Evolutionary conservation across 92 coral and sea anemone species (phyloP), one percentile per base, ranked within the genome.

Genomic region (Blastomussa wellsi): DNA sequence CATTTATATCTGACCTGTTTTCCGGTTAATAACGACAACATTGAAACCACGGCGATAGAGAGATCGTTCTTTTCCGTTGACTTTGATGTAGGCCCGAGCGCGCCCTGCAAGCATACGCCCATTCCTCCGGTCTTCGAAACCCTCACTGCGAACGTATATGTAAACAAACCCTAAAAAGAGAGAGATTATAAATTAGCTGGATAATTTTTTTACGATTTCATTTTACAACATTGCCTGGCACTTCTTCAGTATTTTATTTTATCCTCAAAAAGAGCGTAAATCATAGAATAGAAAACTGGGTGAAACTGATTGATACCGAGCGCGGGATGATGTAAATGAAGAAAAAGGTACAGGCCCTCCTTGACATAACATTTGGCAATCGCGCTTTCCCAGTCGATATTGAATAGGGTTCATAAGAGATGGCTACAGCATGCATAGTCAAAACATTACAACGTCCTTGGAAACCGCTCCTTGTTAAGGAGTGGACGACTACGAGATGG

Each of bases 41-140:
- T 85, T 49, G 19, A 77, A 33, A 49, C 88, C 88, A 16, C 88
- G 82, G 24, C 52, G 47, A 3, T 19, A 17, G 11, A 7, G 55
- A 17, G 88, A 77, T 31, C 48, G 37, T 10, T 85, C 83, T 35
- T 9, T 55, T 38, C 83, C 78, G 71, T 85, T 85, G 12, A 85
- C 88, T 35, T 77, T 76, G 65, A 85, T 85, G 77, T 76, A 59
- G 36, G 88, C 88, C 8, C 82, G 62, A 32, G 74, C 47, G 14
- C 55, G 55, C 9, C 81, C 87, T 17, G 31, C 79, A 6, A 83
- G 62, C 64, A 4, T 57, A 19, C 70, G 41, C 59, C 74, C 47
- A 4, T 44, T 28, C 76, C 28, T 85, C 13, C 42, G 49, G 78
- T 85, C 88, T 14, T 85, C 83, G 78, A 49, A 85, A 53, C 88